Base-by-base conservation (phyloP, 35 echinoderm and acorn worm genomes). In the Strongylocentrotus purpuratus region DNA sequence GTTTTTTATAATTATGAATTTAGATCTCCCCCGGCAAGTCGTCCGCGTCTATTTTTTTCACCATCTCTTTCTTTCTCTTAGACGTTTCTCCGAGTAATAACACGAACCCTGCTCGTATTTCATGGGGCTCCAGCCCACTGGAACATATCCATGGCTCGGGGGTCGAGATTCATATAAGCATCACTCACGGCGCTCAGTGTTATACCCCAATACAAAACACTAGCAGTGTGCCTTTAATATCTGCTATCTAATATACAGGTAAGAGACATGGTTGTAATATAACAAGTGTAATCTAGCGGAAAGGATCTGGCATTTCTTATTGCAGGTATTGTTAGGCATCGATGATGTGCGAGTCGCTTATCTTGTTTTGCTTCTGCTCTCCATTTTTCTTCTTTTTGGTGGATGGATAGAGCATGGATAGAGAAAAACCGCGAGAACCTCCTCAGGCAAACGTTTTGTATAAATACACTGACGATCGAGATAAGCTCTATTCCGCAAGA, bases 1-100 rank as follows among this genome's bases (percentile, higher is more conserved):
- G 65, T 7, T 78, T 78, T 22, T 70, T 78, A 78, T 78, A 78
- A 78, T 78, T 78, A 78, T 78, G 65, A 78, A 78, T 78, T 78
- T 78, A 78, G 65, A 78, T 28, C 20, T 78, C 65, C 22, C 65
- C 65, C 22, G 65, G 65, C 65, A 8, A 78, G 22, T 28, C 28
- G 28, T 78, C 65, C 20, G 22, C 22, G 15, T 78, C 65, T 78
- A 28, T 78, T n/a, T 78, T 78, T 78, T 7, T 22, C 65, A 18
- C 65, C 65, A 22, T 22, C 28, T 28, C 50, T 78, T 78, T 18
- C 7, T 78, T 28, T 78, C 65, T 8, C 22, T 78, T 7, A 22
- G 65, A 78, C 28, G 28, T 78, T n/a, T 78, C 65, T 18, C 65
- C n/a, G 18, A 78, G 65, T 18, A 78, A 78, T 22, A 78, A 78